Evolutionary conservation across 2,797 vertebrate species (phyloP).

Genomic region (Chaetophractus vellerosus): DNA sequence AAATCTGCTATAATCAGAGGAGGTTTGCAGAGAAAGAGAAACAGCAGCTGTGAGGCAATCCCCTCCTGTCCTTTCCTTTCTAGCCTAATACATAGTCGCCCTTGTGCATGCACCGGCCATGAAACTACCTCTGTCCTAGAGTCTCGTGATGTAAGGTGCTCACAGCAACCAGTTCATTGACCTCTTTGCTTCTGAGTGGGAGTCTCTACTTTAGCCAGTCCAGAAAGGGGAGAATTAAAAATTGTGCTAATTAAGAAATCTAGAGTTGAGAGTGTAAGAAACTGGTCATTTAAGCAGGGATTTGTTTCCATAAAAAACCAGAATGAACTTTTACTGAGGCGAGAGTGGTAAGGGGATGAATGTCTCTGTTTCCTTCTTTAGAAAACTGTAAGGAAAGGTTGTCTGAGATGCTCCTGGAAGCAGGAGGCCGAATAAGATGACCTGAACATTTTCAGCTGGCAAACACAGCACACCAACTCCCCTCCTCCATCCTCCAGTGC

Average conservation of each 20-base stretch:
- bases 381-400: constrained; percentile 51
- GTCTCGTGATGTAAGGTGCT: background rate
- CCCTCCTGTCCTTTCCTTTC: constrained; percentile 66
- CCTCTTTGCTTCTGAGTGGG: background rate
- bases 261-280: constrained; percentile 38
- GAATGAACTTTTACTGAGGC: constrained; percentile 46
- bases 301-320: constrained; percentile 18
- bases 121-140: background rate
- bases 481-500: constrained; percentile 63
- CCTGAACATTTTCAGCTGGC: background rate
- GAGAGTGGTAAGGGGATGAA: constrained; percentile 2
- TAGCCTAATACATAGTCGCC: constrained; percentile 33
- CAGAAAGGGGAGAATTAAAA: constrained; percentile 58
- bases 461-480: constrained; percentile 8
- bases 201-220: background rate
- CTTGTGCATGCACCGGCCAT: background rate
- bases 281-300: constrained; percentile 4
- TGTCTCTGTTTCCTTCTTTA: constrained; percentile 7
- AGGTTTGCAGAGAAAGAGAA: constrained; percentile 83
- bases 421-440: background rate
- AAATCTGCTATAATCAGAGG: constrained; percentile 86
- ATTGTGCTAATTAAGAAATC: constrained; percentile 52
- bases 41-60: constrained; percentile 76
- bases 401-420: constrained; percentile 41
- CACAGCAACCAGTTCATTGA: background rate